Percentiles rank a stretch among this genome's conserved stretches.
These are phyloP conservation scores for Oryzias celebensis DNA, from an alignment of 2,113 vertebrate species.

Conservation along the genomic window DNA sequence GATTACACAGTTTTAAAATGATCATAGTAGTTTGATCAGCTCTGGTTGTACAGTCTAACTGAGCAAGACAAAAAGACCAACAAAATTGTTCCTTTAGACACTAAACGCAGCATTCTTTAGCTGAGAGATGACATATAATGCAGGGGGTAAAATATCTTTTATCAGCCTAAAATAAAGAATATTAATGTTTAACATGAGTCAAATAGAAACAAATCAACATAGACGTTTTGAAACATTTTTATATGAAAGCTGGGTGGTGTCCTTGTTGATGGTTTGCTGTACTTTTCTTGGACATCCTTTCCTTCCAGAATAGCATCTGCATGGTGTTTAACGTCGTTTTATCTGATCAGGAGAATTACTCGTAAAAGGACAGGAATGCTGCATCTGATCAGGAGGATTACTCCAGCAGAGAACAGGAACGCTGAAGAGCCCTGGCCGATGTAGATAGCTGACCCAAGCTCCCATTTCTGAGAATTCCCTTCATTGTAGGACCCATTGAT, in stretches of 20 bases:
- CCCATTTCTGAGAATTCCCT: slow-evolving; percentile 69
- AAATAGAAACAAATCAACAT: slow-evolving; percentile 10
- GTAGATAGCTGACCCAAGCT: slow-evolving; percentile 76
- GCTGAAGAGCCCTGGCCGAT: slow-evolving; percentile 74
- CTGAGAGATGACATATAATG: too few relatives aligned
- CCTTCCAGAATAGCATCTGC: not conserved
- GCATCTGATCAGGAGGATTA: slow-evolving; percentile 77
- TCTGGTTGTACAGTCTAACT: too few relatives aligned
- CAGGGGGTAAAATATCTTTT: too few relatives aligned
- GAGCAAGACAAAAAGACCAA: too few relatives aligned
- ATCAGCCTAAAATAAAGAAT: too few relatives aligned
- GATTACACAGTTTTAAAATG: too few relatives aligned
- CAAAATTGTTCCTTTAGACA: too few relatives aligned
- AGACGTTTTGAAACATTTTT: too few relatives aligned
- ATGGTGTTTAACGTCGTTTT: slow-evolving; percentile 46
- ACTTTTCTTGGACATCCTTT: not conserved
- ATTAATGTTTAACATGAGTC: too few relatives aligned
- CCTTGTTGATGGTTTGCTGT: slow-evolving; percentile 8
- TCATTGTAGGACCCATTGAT: slow-evolving; percentile 62
- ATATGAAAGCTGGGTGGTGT: slow-evolving; percentile 22
- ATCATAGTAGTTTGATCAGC: too few relatives aligned
- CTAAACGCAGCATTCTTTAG: too few relatives aligned
- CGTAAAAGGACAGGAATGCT: slow-evolving; percentile 63
- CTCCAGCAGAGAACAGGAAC: slow-evolving; percentile 59
- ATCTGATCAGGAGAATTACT: slow-evolving; percentile 64